Conservation (phyloP, 2,888 invertebrate genomes). For the Noctua comes region DNA sequence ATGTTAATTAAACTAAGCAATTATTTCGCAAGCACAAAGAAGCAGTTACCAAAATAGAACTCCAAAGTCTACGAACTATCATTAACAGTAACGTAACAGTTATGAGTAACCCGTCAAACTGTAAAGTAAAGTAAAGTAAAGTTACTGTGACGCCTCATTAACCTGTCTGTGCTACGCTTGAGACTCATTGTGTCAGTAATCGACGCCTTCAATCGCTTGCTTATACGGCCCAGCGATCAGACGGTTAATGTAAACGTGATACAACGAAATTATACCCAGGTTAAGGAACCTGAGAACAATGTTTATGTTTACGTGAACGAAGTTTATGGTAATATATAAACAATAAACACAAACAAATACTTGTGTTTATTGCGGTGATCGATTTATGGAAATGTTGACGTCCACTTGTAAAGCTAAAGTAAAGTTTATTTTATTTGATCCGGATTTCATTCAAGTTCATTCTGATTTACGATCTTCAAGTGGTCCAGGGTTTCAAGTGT, state of each 20-base stretch:
- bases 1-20: conserved; percentile 36
- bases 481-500: background rate
- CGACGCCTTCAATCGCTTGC: conserved; percentile 63
- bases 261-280: conserved; percentile 40
- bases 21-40: conserved; percentile 11
- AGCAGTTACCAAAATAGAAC: conserved; percentile 32
- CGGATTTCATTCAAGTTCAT: background rate
- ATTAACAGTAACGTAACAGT: conserved; percentile 64
- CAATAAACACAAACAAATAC: conserved; percentile 18
- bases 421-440: background rate
- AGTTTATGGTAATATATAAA: conserved; percentile 11
- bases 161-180: conserved; percentile 62
- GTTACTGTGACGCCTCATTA: conserved; percentile 68
- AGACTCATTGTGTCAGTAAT: conserved; percentile 67
- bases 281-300: conserved; percentile 18
- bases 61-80: conserved; percentile 17
- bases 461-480: background rate
- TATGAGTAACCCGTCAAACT: conserved; percentile 59
- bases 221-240: conserved; percentile 55
- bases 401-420: background rate
- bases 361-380: background rate
- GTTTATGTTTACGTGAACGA: conserved; percentile 4
- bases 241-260: conserved; percentile 42
- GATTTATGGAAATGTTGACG: conserved; percentile 6
- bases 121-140: conserved; percentile 52